Evolutionary conservation across 2,888 invertebrate genomes (phyloP).

Genomic region (Xestoiulus laeticollis): DNA sequence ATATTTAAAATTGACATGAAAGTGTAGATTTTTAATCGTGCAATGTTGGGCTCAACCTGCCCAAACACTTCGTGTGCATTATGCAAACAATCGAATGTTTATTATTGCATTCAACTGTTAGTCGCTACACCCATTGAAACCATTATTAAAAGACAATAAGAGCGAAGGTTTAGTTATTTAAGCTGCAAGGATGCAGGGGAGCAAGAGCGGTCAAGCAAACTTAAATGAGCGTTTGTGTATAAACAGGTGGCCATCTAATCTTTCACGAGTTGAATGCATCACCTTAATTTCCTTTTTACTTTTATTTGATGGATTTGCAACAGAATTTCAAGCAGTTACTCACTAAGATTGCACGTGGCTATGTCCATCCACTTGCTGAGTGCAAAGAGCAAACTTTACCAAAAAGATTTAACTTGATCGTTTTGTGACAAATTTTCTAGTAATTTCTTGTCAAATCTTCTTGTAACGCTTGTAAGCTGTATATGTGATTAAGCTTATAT

Average conservation of each 20-base stretch:
- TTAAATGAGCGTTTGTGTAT: slow-evolving; percentile 27
- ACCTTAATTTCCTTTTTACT: not conserved
- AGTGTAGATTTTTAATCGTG: not conserved
- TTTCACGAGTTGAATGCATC: slow-evolving; percentile 14
- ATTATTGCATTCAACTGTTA: slow-evolving; percentile 30
- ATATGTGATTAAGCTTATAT: too few relatives aligned
- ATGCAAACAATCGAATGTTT: slow-evolving; percentile 28
- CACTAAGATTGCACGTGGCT: not conserved
- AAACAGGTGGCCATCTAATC: slow-evolving; percentile 31
- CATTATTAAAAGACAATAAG: slow-evolving; percentile 38
- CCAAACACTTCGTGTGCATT: slow-evolving; percentile 35
- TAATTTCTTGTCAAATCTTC: too few relatives aligned
- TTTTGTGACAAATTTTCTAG: too few relatives aligned
- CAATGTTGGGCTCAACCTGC: slow-evolving; percentile 5
- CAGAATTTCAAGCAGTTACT: not conserved
- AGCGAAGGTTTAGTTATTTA: slow-evolving; percentile 19
- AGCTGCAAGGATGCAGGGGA: slow-evolving; percentile 21
- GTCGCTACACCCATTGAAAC: slow-evolving; percentile 39
- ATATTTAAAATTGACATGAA: not conserved
- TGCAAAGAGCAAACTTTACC: too few relatives aligned
- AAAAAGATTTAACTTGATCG: too few relatives aligned
- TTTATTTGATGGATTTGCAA: not conserved
- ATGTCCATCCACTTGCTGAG: too few relatives aligned
- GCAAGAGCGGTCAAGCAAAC: slow-evolving; percentile 43
- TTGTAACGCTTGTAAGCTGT: too few relatives aligned